Evolutionary conservation across 2,113 vertebrate genomes (phyloP).

Genomic region (Gavia stellata): DNA sequence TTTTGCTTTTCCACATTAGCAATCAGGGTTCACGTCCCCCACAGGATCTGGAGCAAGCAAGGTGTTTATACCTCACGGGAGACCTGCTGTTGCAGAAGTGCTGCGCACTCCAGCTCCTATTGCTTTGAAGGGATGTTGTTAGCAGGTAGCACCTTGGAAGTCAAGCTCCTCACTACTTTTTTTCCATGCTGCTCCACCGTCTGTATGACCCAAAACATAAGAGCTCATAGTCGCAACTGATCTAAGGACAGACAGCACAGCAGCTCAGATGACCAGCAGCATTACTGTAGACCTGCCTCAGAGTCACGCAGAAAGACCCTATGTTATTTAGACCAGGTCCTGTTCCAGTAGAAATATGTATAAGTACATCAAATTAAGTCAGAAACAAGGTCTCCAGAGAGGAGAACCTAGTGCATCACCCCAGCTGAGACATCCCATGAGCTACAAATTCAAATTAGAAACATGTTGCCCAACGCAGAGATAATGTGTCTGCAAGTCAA

Average conservation of each 20-base stretch:
- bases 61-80: rapidly evolving
- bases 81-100: background rate
- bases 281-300: background rate
- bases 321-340: background rate
- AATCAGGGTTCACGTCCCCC: background rate
- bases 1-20: background rate
- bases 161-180: background rate
- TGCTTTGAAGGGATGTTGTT: background rate
- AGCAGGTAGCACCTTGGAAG: background rate
- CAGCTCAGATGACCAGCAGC: background rate
- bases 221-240: background rate
- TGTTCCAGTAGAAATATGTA: background rate
- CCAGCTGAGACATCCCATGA: background rate
- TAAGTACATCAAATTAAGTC: background rate
- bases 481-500: background rate
- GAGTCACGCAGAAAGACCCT: background rate
- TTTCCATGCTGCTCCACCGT: background rate
- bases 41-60: background rate
- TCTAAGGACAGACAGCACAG: background rate
- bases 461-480: background rate
- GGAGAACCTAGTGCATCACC: background rate
- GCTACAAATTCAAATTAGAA: background rate
- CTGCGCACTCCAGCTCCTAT: background rate
- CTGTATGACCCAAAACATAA: background rate
- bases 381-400: background rate